These are phyloP conservation scores for Stenodera caucasica DNA, from an alignment of 2,888 invertebrate genomes.

Conservation along the genomic window DNA sequence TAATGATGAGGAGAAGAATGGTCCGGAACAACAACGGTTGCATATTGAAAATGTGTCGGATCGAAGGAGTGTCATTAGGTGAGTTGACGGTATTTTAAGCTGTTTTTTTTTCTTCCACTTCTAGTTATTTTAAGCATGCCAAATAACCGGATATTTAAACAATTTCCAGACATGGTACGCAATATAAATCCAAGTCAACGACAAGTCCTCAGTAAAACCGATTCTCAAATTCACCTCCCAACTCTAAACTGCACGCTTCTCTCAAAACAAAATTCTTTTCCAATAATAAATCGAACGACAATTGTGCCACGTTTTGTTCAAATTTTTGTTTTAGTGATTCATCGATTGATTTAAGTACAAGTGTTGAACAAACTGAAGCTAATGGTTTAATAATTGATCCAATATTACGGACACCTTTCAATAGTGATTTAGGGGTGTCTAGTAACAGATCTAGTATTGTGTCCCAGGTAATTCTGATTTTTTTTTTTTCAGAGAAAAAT, in stretches of 20 bases:
- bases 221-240: slow-evolving; percentile 5
- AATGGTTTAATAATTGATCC: slow-evolving; percentile 44
- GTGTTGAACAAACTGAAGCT: slow-evolving; percentile 55
- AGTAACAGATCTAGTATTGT: slow-evolving; percentile 63
- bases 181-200: slow-evolving; percentile 1
- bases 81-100: too few species aligned
- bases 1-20: slow-evolving; percentile 47
- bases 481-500: background rate
- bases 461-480: slow-evolving; percentile 55
- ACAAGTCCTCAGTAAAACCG: slow-evolving; percentile 2
- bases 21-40: slow-evolving; percentile 23
- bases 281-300: background rate
- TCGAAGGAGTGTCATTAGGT: slow-evolving; percentile 54
- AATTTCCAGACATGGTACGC: slow-evolving; percentile 7
- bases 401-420: slow-evolving; percentile 61
- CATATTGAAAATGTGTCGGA: slow-evolving; percentile 49
- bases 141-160: too few species aligned
- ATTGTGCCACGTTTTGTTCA: slow-evolving; percentile 7
- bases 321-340: slow-evolving; percentile 56
- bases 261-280: background rate
- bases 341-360: slow-evolving; percentile 63
- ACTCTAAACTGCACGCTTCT: background rate
- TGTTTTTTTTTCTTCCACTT: too few species aligned
- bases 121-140: too few species aligned
- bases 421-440: slow-evolving; percentile 63